Evolutionary conservation across 2,888 invertebrate genomes (phyloP), one percentile per base, ranked within the genome.

Genomic region (Tortricodes alternella): DNA sequence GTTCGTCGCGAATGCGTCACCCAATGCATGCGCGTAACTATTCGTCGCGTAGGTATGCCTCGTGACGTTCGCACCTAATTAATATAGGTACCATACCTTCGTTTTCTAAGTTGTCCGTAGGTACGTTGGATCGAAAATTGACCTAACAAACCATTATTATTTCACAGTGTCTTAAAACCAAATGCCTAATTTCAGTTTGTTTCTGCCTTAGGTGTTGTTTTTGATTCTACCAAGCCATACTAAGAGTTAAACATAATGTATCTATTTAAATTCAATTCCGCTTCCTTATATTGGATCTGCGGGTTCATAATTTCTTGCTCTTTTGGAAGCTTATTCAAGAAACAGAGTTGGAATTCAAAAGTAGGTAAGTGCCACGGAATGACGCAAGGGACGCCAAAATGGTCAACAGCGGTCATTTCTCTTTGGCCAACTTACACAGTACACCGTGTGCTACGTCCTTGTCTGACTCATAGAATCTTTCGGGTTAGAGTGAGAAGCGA

Each of bases 341-440:
- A 53, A 48, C 44, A 34, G 23, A 34, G 74, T 81, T 77, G 65
- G 63, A 75, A 85, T 85, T 85, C 81, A 77, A 75, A 69, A 71
- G 73, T 74, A 77, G 78, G 55, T 55, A 43, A 55, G 37, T 55
- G 70, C 61, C 65, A 59, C 57, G 63, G 74, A 78, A 78, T 89
- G 89, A 89, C 86, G 89, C 85, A 89, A 89, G 79, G 41, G n/a
- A 55, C 73, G 73, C 80, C 82, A 75, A 88, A 88, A 86, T 87
- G 86, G 87, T 85, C 88, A 83, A 62, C 83, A 49, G 81, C 86
- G 89, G 89, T 89, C 89, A 89, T 89, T 89, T 89, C 89, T 78
- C 89, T 89, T 87, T 89, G 89, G 82, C 89, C 89, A 87, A 90
- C 89, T 88, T 90, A 87, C 81, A 76, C 74, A 72, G 69, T 73